phyloP scores from a whole-genome alignment of 2,113 vertebrate species.

The Stercorarius parasiticus region DNA sequence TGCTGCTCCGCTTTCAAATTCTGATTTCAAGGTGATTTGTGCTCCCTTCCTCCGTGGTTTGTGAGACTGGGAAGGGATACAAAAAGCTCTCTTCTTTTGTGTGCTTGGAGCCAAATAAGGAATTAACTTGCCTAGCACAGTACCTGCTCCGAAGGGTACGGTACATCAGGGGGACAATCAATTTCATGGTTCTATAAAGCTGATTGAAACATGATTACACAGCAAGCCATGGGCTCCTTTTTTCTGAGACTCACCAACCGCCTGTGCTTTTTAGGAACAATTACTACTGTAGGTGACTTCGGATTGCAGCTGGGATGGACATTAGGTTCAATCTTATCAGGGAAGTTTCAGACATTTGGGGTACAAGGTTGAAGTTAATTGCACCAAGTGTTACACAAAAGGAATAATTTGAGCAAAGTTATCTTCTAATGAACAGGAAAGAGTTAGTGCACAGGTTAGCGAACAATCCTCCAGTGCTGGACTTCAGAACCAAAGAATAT shows the following conservation, averaged over 20 bases:
- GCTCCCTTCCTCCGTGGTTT: conserved; percentile 31
- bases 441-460: neutral
- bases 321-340: conserved; percentile 25
- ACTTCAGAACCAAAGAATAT: neutral
- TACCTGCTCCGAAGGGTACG: neutral
- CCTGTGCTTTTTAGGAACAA: neutral
- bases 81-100: conserved; percentile 37
- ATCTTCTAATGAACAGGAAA: neutral
- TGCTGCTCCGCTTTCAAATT: neutral
- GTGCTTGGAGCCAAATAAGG: conserved; percentile 33
- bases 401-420: neutral
- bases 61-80: conserved; percentile 11
- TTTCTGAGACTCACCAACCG: neutral
- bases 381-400: neutral
- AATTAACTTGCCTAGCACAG: conserved; percentile 7
- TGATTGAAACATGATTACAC: conserved; percentile 66
- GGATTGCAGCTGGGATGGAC: neutral
- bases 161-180: conserved; percentile 29
- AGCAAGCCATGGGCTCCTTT: conserved; percentile 21
- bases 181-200: conserved; percentile 54
- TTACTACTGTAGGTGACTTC: neutral
- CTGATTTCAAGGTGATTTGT: conserved; percentile 66
- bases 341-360: neutral
- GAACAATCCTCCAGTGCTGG: neutral
- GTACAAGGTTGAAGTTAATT: neutral